Conservation (phyloP, 1,140 invertebrate species). For the Drepana arcuata region DNA sequence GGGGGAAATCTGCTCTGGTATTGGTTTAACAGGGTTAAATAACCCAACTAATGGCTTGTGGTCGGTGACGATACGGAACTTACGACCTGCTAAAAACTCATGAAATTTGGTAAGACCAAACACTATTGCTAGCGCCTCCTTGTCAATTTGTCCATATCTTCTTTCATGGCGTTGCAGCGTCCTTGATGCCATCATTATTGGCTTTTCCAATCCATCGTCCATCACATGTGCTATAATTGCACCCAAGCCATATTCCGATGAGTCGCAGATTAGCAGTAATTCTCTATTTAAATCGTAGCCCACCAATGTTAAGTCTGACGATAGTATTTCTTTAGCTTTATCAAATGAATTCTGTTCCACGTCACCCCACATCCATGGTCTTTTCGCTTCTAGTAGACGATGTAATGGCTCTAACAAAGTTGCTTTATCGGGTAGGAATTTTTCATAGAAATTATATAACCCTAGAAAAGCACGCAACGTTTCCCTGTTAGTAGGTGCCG, state of each 20-base stretch:
- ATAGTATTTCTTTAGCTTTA: constrained; percentile 12
- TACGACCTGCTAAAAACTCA: no score
- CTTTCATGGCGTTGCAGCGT: constrained; percentile 10
- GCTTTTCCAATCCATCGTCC: no score
- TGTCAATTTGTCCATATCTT: no score
- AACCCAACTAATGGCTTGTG: constrained; percentile 14
- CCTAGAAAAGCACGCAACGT: constrained; percentile 19
- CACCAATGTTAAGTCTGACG: constrained; percentile 13
- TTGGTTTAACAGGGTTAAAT: constrained; percentile 12
- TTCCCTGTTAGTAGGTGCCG: constrained; percentile 15
- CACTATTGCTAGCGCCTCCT: constrained; percentile 12
- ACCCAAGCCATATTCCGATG: no score
- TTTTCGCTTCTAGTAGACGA: constrained; percentile 12
- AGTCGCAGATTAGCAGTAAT: constrained; percentile 19
- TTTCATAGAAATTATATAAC: constrained; percentile 22
- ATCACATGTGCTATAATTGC: no score
- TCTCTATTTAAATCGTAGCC: constrained; percentile 16
- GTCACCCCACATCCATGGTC: constrained; percentile 12
- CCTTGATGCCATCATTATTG: constrained; percentile 12
- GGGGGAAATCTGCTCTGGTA: constrained; percentile 14
- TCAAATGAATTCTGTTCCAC: constrained; percentile 8
- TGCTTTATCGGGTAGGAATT: constrained; percentile 15
- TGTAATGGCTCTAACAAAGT: constrained; percentile 20
- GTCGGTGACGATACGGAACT: constrained; percentile 14
- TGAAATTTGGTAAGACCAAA: no score